Evolutionary conservation across 2,797 vertebrate genomes (phyloP), one percentile per base, ranked within the genome.

Genomic region (Hipposideros larvatus): DNA sequence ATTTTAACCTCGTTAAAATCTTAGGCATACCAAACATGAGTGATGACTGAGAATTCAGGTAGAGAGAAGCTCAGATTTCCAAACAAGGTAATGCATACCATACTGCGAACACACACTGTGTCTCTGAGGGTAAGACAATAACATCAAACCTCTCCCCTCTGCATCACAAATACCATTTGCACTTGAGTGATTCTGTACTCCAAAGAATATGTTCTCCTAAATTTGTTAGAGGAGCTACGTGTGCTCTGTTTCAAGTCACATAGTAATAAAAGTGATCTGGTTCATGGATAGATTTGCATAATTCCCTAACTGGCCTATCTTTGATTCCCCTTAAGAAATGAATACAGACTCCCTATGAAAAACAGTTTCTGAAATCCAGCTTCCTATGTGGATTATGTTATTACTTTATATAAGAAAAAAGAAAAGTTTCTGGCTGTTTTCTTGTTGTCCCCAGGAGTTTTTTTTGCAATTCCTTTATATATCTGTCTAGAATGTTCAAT

Each of bases 231-330:
- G 93, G 89, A 96, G 71, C 95, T 90, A 84, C 68, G 24, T 94
- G 71, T 73, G 71, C 86, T 90, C 21, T 43, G 26, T 95, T 92
- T 96, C 95, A 96, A 96, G 91, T 96, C 95, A 95, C 95, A 95
- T 7, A 66, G 87, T 92, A 95, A 94, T 97, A 97, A 97, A 96
- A 93, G 80, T 57, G 53, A 96, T 91, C 73, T 66, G 55, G 82
- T 93, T 96, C 91, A 80, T 87, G 46, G 71, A 84, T 21, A 94
- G 65, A 96, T 96, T 96, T 97, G 79, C 95, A 93, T 97, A 96
- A 96, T 97, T 96, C 92, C 73, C 92, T 96, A 90, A 95, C 75
- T 89, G 74, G 83, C 68, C 93, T 63, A 19, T 48, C 34, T 74
- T 4, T 90, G 91, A 96, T 95, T 97, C 95, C 91, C 95, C 95